Conservation (phyloP, 1,140 invertebrate genomes). For the Ceratitis capitata region DNA sequence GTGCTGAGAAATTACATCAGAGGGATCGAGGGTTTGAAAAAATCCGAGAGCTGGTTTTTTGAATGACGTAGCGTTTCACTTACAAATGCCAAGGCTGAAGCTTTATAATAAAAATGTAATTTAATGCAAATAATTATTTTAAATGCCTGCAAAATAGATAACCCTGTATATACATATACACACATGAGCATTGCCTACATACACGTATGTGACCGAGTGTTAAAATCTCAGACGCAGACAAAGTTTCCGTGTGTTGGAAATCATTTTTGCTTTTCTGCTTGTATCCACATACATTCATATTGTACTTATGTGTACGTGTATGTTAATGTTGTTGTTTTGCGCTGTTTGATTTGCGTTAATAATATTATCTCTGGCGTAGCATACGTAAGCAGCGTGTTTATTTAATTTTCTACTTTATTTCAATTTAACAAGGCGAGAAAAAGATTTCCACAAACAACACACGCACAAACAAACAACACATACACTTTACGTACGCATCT, state of each 20-base stretch:
- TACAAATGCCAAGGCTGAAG: no score
- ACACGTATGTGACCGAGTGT: background rate
- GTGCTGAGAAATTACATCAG: no score
- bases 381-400: constrained; percentile 34
- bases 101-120: no score
- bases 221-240: no score
- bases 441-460: background rate
- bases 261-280: background rate
- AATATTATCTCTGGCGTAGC: constrained; percentile 35
- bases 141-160: no score
- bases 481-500: background rate
- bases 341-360: constrained; percentile 41
- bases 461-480: background rate
- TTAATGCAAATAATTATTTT: no score
- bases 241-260: no score
- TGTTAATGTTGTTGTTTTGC: constrained; percentile 22
- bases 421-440: constrained; percentile 38
- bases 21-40: no score
- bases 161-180: background rate
- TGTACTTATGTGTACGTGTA: background rate
- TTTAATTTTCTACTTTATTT: constrained; percentile 45
- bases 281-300: background rate
- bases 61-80: no score
- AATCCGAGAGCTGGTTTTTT: no score
- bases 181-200: background rate